Conservation (phyloP, 23 tunicate genomes). For the Corella eumyota region DNA sequence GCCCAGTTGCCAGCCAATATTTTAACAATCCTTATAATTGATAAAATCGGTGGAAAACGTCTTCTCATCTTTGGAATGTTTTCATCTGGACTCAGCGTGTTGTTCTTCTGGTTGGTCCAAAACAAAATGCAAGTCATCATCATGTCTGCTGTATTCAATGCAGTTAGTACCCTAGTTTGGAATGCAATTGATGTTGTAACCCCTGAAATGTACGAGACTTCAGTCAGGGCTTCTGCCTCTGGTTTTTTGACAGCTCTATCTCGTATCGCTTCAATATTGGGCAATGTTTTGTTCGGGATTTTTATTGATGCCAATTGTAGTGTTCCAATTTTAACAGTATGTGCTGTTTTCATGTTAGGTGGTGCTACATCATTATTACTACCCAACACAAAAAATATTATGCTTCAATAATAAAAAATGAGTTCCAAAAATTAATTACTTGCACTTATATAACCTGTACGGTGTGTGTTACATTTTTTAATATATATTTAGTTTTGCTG, state of each 20-base stretch:
- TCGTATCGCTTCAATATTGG: constrained; percentile 61
- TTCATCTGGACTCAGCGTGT: constrained; percentile 33
- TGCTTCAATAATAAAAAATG: constrained; percentile 9
- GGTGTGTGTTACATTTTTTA: no score
- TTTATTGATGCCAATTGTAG: constrained; percentile 68
- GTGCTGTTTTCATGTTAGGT: constrained; percentile 25
- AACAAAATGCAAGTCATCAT: constrained; percentile 35
- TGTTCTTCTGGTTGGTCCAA: constrained; percentile 55
- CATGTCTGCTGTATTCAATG: constrained; percentile 50
- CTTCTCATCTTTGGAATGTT: constrained; percentile 14
- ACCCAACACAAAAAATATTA: constrained; percentile 41
- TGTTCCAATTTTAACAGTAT: constrained; percentile 39
- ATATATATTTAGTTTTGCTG: no score
- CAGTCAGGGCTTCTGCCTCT: constrained; percentile 62
- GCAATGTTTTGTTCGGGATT: constrained; percentile 51
- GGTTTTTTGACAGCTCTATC: constrained; percentile 57
- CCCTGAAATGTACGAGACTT: constrained; percentile 70
- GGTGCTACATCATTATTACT: constrained; percentile 38
- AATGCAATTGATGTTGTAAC: constrained; percentile 75
- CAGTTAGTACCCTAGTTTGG: constrained; percentile 56
- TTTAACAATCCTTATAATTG: constrained; percentile 37
- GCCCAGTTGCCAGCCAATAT: constrained; percentile 82
- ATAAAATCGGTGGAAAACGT: constrained; percentile 60
- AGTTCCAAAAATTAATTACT: no score
- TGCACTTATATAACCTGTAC: no score